Evolutionary conservation across 30 jellyfish, hydroid and myxozoan species (phyloP), one percentile per base, ranked within the genome.

Genomic region (Aurelia sp.): DNA sequence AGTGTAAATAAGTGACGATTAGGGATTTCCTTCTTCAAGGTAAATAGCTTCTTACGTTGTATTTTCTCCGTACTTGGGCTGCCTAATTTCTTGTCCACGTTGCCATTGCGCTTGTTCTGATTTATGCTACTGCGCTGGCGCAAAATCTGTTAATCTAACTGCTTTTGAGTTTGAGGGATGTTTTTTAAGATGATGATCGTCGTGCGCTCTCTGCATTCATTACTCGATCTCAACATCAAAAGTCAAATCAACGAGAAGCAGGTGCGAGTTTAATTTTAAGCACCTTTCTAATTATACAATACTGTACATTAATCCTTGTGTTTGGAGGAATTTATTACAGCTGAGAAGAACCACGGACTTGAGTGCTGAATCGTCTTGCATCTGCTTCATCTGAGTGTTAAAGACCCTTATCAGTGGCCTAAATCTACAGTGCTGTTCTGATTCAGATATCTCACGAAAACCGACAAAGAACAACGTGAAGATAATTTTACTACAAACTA

Each of bases 181-280:
- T 59, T 59, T 59, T 59, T 59, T 11, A 59, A 38, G 33, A 59
- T 59, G 33, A 59, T 18, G 12, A 13, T n/a, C 69, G 13, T 59
- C 33, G 33, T 59, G 69, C 69, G 0, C 69, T n/a, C 33, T 38
- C 50, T 38, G 50, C 12, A 59, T n/a, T 59, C 24, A 21, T 5
- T n/a, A 11, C 33, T 18, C 33, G 33, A 12, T 18, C 33, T 13
- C 16, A 59, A n/a, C 69, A 18, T 59, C 69, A 59, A 59, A 59
- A 59, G 24, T 21, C 24, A 59, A 21, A 59, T 18, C 33, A n/a
- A 21, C 16, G 69, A 59, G 69, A 59, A 59, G 69, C 69, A 59
- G 69, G 69, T 59, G 69, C 69, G 33, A 18, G 69, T 18, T 59
- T 59, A 59, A 21, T 59, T 59, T 59, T 59, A 59, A 18, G 69